These are phyloP conservation scores for Parambassis ranga DNA, from an alignment of 2,797 vertebrate species.

Conservation along the genomic window DNA sequence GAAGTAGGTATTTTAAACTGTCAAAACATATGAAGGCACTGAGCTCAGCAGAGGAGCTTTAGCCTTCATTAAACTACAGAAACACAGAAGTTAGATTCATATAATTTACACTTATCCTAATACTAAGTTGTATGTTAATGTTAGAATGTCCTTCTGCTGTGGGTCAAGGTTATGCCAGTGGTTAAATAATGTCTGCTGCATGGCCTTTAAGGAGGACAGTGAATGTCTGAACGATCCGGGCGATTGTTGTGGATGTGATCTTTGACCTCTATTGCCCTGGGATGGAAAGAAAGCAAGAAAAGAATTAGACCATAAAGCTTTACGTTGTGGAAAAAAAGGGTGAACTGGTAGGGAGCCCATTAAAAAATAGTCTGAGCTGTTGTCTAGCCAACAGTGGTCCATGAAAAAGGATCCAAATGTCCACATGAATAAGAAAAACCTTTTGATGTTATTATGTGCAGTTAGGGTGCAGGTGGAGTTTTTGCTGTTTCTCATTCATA, in stretches of 20 bases:
- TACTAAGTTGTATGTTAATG: neutral
- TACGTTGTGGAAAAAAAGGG: neutral
- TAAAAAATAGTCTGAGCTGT: neutral
- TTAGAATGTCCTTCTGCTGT: neutral
- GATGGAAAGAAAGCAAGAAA: neutral
- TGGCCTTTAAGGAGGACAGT: neutral
- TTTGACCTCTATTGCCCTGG: constrained; percentile 5
- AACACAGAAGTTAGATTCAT: neutral
- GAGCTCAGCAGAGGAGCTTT: neutral
- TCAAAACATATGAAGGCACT: constrained; percentile 11
- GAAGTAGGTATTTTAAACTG: no score
- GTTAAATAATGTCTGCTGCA: neutral
- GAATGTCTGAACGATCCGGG: neutral
- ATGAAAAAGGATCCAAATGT: no score
- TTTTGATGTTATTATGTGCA: no score
- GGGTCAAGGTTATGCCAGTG: constrained; percentile 17
- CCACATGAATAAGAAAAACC: no score
- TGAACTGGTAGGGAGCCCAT: neutral
- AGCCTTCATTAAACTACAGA: neutral
- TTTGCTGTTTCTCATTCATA: neutral
- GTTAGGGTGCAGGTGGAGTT: no score
- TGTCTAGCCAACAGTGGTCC: neutral
- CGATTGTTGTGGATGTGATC: constrained; percentile 10
- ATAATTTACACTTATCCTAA: no score
- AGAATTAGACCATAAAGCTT: neutral